Evolutionary conservation across 2,888 invertebrate species (phyloP).

Genomic region (Teinopalpus imperialis): DNA sequence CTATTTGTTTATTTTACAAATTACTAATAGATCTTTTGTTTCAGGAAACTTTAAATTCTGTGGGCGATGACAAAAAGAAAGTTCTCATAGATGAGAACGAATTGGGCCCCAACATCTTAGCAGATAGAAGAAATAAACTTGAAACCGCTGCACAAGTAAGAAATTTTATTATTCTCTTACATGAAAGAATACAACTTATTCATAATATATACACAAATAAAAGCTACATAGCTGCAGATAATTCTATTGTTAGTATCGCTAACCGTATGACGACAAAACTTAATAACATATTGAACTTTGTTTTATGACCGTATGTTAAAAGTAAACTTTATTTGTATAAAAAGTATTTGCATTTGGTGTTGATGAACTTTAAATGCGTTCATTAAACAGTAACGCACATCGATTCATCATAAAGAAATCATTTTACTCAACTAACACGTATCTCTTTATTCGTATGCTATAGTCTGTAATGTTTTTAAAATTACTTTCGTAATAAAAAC

Average conservation of each 20-base stretch:
- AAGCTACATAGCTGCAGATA: no score
- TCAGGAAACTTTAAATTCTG: slow-evolving; percentile 71
- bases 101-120: slow-evolving; percentile 65
- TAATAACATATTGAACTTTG: no score
- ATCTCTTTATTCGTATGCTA: no score
- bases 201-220: not conserved
- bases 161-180: slow-evolving; percentile 6
- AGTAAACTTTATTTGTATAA: slow-evolving; percentile 7
- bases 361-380: slow-evolving; percentile 16
- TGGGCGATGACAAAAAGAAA: slow-evolving; percentile 70
- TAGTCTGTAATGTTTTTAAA: no score
- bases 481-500: no score
- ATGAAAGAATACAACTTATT: not conserved
- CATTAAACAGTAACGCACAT: slow-evolving; percentile 3
- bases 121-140: slow-evolving; percentile 73
- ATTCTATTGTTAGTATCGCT: no score
- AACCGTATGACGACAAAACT: no score
- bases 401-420: slow-evolving; percentile 7
- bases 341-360: slow-evolving; percentile 2
- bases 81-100: slow-evolving; percentile 68
- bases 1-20: no score
- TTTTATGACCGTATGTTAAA: no score
- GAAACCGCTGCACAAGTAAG: slow-evolving; percentile 83
- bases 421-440: slow-evolving; percentile 2
- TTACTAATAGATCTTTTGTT: slow-evolving; percentile 45